Conservation (phyloP, 2,113 vertebrate species). For the Zingel zingel region DNA sequence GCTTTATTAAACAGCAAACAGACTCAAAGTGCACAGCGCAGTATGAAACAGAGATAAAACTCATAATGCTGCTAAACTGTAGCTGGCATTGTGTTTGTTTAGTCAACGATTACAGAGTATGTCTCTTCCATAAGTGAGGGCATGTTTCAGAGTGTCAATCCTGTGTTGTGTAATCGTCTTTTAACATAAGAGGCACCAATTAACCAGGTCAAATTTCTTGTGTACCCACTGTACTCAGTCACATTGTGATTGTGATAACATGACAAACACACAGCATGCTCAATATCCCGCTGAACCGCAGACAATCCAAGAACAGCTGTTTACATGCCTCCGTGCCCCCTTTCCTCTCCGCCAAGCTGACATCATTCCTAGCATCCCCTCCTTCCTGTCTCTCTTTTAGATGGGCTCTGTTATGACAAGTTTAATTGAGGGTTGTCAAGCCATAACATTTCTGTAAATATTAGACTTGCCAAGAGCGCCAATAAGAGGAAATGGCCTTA, state of each 20-base stretch:
- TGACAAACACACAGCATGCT: constrained; percentile 61
- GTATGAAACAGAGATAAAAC: constrained; percentile 8
- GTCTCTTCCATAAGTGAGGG: constrained; percentile 22
- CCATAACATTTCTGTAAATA: constrained; percentile 87
- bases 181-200: constrained; percentile 46
- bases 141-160: constrained; percentile 57
- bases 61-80: background rate
- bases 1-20: constrained; percentile 23
- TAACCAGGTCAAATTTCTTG: constrained; percentile 56
- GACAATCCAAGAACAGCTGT: constrained; percentile 81
- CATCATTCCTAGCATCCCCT: constrained; percentile 81
- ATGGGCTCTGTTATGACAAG: constrained; percentile 87
- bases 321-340: constrained; percentile 71
- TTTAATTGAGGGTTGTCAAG: constrained; percentile 88
- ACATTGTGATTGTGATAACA: constrained; percentile 62
- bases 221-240: constrained; percentile 37
- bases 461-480: constrained; percentile 83
- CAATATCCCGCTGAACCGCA: constrained; percentile 50
- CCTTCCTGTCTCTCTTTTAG: constrained; percentile 82
- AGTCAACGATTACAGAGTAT: constrained; percentile 16
- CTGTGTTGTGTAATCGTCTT: constrained; percentile 28
- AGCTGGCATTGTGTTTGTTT: constrained; percentile 44
- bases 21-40: background rate
- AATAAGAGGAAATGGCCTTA: constrained; percentile 82
- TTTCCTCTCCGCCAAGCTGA: constrained; percentile 69